A percentile compares a stretch with the other conserved stretches of the same genome.
Evolutionary conservation across 2,113 vertebrate species (phyloP).

Genomic region (Ciconia stormi): DNA sequence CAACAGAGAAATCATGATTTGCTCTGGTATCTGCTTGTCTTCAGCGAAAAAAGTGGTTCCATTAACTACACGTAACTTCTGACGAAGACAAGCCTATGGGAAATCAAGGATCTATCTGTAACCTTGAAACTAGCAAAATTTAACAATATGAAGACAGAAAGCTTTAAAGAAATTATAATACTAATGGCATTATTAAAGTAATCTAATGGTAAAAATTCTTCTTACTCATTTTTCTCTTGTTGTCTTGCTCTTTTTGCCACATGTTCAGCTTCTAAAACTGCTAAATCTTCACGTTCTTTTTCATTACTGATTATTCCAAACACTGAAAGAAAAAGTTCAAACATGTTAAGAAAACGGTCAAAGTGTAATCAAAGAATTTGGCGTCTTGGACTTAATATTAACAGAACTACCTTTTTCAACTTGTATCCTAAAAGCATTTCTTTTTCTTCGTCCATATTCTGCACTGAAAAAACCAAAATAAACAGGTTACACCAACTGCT

Average conservation of each 20-base stretch:
- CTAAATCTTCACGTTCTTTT: slow-evolving; percentile 69
- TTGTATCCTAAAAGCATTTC: slow-evolving; percentile 92
- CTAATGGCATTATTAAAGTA: background rate
- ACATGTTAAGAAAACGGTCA: background rate
- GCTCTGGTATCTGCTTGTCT: background rate
- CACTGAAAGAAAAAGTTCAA: slow-evolving; percentile 70
- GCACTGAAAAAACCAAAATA: slow-evolving; percentile 67
- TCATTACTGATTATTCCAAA: slow-evolving; percentile 81
- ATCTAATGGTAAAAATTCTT: background rate
- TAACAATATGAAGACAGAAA: background rate
- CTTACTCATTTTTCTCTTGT: slow-evolving; percentile 78
- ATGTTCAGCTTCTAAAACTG: slow-evolving; percentile 80
- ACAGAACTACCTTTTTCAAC: slow-evolving; percentile 87
- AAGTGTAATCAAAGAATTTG: background rate
- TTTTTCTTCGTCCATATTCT: slow-evolving; percentile 93
- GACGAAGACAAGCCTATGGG: background rate
- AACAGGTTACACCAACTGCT: background rate
- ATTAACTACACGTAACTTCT: background rate
- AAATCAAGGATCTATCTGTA: background rate
- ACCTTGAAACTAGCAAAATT: background rate
- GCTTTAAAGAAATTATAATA: background rate
- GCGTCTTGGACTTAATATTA: background rate
- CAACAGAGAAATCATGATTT: background rate
- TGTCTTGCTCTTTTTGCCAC: slow-evolving; percentile 85
- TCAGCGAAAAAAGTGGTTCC: background rate